Evolutionary conservation across 2,888 invertebrate species (phyloP).

Genomic region (Chrysolina oricalcia): DNA sequence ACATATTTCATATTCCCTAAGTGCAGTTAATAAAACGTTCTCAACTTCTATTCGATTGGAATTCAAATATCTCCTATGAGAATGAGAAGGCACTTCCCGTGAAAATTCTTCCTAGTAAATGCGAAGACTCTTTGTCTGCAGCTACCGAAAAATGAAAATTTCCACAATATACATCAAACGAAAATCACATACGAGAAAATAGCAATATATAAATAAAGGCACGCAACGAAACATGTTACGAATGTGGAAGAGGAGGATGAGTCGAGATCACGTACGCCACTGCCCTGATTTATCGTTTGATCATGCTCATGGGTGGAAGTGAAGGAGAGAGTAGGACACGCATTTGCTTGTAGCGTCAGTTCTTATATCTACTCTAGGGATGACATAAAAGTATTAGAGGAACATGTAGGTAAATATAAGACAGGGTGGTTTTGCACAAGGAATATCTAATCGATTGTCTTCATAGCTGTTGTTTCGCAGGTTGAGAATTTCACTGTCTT

Average conservation of each 20-base stretch:
- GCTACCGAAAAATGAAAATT: constrained; percentile 48
- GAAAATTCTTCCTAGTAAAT: constrained; percentile 37
- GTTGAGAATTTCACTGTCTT: too few species aligned
- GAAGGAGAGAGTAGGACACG: background rate
- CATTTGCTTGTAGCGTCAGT: background rate
- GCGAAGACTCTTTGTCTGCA: constrained; percentile 44
- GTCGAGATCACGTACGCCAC: constrained; percentile 55
- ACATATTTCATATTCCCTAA: background rate
- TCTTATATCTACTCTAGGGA: background rate
- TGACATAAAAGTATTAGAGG: too few species aligned
- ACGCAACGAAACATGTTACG: constrained; percentile 54
- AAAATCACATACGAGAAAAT: constrained; percentile 49
- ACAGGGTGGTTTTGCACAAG: too few species aligned
- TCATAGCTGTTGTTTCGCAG: too few species aligned
- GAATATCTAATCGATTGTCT: too few species aligned
- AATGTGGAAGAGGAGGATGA: constrained; percentile 49
- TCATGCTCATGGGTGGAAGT: constrained; percentile 15
- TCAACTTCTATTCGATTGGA: background rate
- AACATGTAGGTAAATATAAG: too few species aligned
- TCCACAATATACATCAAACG: constrained; percentile 51
- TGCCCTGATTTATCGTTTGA: constrained; percentile 52
- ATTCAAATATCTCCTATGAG: constrained; percentile 7
- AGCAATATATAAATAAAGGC: constrained; percentile 55
- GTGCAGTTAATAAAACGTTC: background rate
- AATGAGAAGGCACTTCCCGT: constrained; percentile 46